Conservation (phyloP, 2,888 invertebrate species). For the Anarsia innoxiella region DNA sequence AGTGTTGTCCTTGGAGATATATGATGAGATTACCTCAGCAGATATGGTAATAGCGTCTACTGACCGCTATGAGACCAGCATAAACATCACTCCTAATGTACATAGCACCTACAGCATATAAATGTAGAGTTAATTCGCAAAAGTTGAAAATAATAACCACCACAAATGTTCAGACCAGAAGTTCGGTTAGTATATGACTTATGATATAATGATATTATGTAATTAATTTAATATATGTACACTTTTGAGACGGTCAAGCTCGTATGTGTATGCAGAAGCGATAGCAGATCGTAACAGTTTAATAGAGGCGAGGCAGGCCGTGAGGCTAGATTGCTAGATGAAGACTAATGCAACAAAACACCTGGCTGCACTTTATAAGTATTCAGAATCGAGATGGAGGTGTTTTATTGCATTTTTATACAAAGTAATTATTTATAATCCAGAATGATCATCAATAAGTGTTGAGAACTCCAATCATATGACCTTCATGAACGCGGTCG, state of each 20-base stretch:
- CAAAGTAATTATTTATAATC: constrained; percentile 6
- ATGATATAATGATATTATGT: constrained; percentile 1
- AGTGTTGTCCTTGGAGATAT: constrained; percentile 4
- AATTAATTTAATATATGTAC: constrained; percentile 1
- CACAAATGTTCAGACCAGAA: neutral
- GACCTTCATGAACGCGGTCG: no score
- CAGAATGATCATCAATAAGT: constrained; percentile 7
- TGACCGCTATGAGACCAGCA: constrained; percentile 8
- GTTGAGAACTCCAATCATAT: constrained; percentile 5
- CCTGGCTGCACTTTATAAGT: neutral
- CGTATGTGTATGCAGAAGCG: constrained; percentile 15
- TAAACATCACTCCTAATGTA: constrained; percentile 5
- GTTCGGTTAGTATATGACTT: constrained; percentile 7
- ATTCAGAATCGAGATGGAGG: neutral
- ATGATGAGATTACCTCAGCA: constrained; percentile 3
- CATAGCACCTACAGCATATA: constrained; percentile 9
- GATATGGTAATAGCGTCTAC: constrained; percentile 9
- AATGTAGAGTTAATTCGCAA: constrained; percentile 9
- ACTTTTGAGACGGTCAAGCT: constrained; percentile 10
- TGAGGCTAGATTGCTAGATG: no score
- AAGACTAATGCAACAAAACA: constrained; percentile 2
- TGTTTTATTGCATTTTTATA: neutral
- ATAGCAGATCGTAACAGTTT: constrained; percentile 16
- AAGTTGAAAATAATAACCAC: constrained; percentile 4
- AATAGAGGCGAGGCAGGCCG: constrained; percentile 16